These are phyloP conservation scores for Drosophila ezoana DNA, from an alignment of 2,888 invertebrate species.

Conservation along the genomic window DNA sequence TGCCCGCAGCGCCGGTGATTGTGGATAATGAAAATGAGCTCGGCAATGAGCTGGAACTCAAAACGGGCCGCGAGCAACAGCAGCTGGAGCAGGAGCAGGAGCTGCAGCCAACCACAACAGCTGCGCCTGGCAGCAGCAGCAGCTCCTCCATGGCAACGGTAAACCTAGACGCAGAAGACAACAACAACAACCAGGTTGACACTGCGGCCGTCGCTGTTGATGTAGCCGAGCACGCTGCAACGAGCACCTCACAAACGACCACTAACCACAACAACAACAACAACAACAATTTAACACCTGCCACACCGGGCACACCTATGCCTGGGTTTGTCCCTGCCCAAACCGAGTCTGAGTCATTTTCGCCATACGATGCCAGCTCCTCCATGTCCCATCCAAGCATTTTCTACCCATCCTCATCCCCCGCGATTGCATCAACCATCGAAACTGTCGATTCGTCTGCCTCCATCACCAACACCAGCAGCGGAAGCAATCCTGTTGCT, in stretches of 20 bases:
- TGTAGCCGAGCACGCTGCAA: conserved; percentile 55
- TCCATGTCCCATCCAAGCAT: conserved; percentile 37
- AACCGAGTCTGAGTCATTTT: conserved; percentile 37
- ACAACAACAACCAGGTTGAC: conserved; percentile 54
- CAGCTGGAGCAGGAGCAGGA: conserved; percentile 15
- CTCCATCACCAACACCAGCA: conserved; percentile 13
- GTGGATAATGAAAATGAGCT: conserved; percentile 52
- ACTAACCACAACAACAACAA: conserved; percentile 44
- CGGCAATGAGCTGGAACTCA: conserved; percentile 46
- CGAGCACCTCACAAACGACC: conserved; percentile 64
- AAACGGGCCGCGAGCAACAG: conserved; percentile 11
- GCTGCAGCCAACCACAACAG: conserved; percentile 33
- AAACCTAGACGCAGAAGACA: conserved; percentile 45
- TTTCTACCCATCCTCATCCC: conserved; percentile 24
- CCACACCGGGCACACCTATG: conserved; percentile 43
- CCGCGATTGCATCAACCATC: conserved; percentile 39
- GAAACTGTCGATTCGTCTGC: conserved; percentile 50
- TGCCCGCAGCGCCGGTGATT: conserved; percentile 57
- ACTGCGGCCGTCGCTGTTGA: conserved; percentile 51
- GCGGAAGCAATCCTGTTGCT: conserved; percentile 35
- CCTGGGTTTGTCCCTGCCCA: conserved; percentile 33
- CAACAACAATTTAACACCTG: conserved; percentile 44
- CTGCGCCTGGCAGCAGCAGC: conserved; percentile 27
- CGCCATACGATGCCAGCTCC: conserved; percentile 53
- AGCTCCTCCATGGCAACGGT: conserved; percentile 38